Conservation (phyloP, 2,113 vertebrate genomes). For the Lathamus discolor region DNA sequence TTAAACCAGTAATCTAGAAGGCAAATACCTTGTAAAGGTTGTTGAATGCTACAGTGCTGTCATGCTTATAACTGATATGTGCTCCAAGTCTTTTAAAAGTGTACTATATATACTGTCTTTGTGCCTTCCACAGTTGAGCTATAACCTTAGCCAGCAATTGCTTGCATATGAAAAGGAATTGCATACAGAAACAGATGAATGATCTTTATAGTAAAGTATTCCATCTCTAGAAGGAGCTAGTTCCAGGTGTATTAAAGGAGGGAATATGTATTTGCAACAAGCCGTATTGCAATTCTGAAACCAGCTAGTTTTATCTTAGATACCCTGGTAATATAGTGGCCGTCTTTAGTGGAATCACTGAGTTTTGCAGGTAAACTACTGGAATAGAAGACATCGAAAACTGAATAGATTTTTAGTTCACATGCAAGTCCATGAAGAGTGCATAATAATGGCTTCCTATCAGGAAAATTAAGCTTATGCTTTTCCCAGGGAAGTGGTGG, state of each 20-base stretch:
- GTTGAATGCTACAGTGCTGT: not conserved
- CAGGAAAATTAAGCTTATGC: not conserved
- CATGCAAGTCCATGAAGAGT: not conserved
- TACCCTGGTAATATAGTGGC: not conserved
- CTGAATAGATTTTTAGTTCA: not conserved
- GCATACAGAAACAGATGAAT: not conserved
- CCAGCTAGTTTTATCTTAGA: not conserved
- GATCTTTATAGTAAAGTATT: not conserved
- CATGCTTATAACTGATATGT: not conserved
- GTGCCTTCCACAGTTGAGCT: not conserved
- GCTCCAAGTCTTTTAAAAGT: not conserved
- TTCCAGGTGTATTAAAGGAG: not conserved
- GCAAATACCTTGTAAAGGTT: not conserved
- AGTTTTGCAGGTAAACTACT: not conserved
- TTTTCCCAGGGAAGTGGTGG: not conserved
- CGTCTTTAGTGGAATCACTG: not conserved
- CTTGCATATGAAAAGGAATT: not conserved
- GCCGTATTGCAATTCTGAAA: not conserved
- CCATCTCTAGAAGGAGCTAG: not conserved
- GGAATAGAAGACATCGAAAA: not conserved
- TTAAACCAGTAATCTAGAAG: not conserved
- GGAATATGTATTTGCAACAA: not conserved
- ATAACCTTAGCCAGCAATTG: not conserved
- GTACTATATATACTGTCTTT: not conserved
- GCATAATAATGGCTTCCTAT: not conserved